phyloP scores from a whole-genome alignment of 1,140 invertebrate species.

The Ooceraea biroi region DNA sequence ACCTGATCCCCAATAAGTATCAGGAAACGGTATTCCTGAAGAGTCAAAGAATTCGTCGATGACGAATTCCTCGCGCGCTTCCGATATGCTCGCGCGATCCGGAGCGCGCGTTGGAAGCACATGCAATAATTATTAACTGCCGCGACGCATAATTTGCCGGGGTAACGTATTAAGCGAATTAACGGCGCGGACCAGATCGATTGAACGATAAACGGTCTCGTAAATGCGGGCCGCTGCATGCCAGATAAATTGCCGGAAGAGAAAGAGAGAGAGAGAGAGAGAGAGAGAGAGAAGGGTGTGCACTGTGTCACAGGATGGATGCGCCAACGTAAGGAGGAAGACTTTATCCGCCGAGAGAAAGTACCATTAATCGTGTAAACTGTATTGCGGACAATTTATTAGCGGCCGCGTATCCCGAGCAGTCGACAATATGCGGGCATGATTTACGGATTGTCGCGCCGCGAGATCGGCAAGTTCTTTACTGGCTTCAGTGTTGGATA shows the following conservation, averaged over 20 bases:
- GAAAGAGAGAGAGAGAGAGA: background rate
- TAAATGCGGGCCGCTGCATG: constrained; percentile 39
- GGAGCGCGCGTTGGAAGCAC: background rate
- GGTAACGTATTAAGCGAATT: constrained; percentile 51
- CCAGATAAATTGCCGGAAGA: constrained; percentile 57
- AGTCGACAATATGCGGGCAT: constrained; percentile 52
- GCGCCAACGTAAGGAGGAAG: constrained; percentile 47
- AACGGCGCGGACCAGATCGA: constrained; percentile 29
- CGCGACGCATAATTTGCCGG: constrained; percentile 51
- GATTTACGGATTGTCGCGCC: constrained; percentile 53
- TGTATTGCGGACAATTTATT: constrained; percentile 69
- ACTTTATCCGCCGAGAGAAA: constrained; percentile 67
- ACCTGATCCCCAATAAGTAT: too few species aligned
- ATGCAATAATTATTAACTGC: constrained; percentile 31
- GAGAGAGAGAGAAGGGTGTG: background rate
- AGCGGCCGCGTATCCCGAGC: constrained; percentile 21
- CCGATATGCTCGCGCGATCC: too few species aligned
- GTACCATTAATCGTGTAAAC: constrained; percentile 70
- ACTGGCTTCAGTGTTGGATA: background rate
- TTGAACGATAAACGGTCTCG: constrained; percentile 48
- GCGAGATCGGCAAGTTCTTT: constrained; percentile 30
- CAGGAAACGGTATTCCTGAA: too few species aligned
- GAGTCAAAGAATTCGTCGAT: too few species aligned
- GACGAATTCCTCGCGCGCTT: too few species aligned
- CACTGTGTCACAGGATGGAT: constrained; percentile 39